Evolutionary conservation across 2,888 invertebrate genomes (phyloP).

Genomic region (Meiosimyza decipiens): DNA sequence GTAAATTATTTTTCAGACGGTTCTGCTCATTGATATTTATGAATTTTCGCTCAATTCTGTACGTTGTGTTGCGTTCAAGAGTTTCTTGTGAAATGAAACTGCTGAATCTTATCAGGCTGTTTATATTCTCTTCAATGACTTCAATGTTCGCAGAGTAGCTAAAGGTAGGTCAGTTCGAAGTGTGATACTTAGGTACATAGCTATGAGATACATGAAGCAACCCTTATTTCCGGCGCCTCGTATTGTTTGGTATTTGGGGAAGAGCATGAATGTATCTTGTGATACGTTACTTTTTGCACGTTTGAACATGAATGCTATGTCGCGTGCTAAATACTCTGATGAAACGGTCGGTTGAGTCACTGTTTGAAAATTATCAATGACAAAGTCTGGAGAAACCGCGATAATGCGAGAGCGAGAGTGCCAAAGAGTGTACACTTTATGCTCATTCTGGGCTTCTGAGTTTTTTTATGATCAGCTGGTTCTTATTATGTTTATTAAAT

Average conservation of each 20-base stretch:
- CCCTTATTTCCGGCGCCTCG: neutral
- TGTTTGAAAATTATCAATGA: too few relatives aligned
- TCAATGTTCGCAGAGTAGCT: neutral
- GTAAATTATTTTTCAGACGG: constrained; percentile 20
- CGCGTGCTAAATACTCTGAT: constrained; percentile 10
- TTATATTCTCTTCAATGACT: neutral
- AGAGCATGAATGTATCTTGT: neutral
- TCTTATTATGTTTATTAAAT: too few relatives aligned
- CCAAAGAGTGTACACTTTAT: too few relatives aligned
- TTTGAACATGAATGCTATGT: constrained; percentile 35
- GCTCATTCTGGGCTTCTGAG: too few relatives aligned
- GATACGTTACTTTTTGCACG: constrained; percentile 24
- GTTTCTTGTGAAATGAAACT: constrained; percentile 16
- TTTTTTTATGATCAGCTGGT: too few relatives aligned
- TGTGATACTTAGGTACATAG: neutral
- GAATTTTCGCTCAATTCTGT: neutral
- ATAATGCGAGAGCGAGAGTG: neutral
- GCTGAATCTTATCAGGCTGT: too few relatives aligned
- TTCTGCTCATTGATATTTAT: constrained; percentile 13
- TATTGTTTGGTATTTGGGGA: neutral
- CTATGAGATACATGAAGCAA: neutral
- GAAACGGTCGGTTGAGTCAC: neutral
- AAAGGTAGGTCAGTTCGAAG: constrained; percentile 10
- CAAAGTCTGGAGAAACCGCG: neutral
- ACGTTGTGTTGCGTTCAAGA: neutral